A percentile compares a stretch with the other conserved stretches of the same genome.
These are phyloP conservation scores for Drosophila paulistorum DNA, from an alignment of 1,140 invertebrate genomes.

Conservation along the genomic window DNA sequence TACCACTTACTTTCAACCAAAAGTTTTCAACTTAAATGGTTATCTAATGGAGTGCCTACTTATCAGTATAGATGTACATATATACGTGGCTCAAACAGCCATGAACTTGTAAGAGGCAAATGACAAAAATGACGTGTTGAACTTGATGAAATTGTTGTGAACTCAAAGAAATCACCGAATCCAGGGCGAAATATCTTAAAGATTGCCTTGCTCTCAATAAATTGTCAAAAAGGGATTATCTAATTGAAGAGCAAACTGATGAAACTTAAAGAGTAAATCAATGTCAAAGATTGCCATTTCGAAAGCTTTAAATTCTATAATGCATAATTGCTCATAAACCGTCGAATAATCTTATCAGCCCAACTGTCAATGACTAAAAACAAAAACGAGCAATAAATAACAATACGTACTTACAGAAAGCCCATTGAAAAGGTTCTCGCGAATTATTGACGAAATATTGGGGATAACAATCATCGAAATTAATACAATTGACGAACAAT, in stretches of 20 bases:
- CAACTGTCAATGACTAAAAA: background rate
- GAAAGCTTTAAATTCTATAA: background rate
- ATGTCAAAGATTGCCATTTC: background rate
- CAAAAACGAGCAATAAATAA: background rate
- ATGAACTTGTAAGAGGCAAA: background rate
- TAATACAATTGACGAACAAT: constrained; percentile 16
- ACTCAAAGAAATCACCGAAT: background rate
- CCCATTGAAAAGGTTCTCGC: background rate
- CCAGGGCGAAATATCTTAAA: background rate
- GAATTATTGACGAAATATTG: too few relatives aligned
- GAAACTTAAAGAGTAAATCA: constrained; percentile 4
- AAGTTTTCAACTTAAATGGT: background rate
- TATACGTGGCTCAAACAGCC: background rate
- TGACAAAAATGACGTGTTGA: background rate
- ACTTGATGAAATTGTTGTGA: constrained; percentile 3
- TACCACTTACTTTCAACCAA: background rate
- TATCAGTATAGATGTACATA: background rate
- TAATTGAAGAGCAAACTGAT: background rate
- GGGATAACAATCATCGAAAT: background rate
- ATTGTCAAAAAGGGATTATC: background rate
- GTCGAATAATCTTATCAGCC: constrained; percentile 3
- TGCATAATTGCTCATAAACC: constrained; percentile 4
- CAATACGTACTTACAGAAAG: background rate
- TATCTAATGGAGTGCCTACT: background rate
- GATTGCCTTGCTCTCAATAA: background rate